Base-by-base conservation (phyloP, 1,140 invertebrate species). In the Drosophila cardini region DNA sequence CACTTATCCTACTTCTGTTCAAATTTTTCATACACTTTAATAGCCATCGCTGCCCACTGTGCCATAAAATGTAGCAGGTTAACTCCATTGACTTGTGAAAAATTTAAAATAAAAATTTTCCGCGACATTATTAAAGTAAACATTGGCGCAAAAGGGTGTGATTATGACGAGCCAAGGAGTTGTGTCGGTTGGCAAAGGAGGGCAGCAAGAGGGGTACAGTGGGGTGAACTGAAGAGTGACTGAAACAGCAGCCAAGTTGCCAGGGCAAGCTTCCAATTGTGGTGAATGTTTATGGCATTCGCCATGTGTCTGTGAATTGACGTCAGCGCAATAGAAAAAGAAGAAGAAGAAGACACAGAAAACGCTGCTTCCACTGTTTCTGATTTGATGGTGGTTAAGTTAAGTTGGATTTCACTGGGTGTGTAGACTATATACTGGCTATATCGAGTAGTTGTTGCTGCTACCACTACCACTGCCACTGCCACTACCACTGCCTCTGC, bases 41-140 rank as follows among this genome's bases (percentile, higher is more conserved):
- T 4, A 15, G 16, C 7, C n/a, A 0, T 1, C 42, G 18, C 26
- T 13, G 8, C 5, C 72, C 67, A 70, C 72, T 55, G 71, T 73
- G 34, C 62, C 52, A 56, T 70, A 57, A 56, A 70, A 74, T 72
- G 70, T 85, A 45, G 83, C 79, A 80, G 70, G 84, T 87, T 87
- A 87, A 87, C 83, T 87, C 72, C 83, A 83, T 89, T 83, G 83
- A 83, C 84, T 83, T 83, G 76, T 87, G 69, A 76, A 87, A 87
- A 89, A 87, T 87, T 89, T 84, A 87, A 89, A 87, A 87, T 89
- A 83, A 83, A 80, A 87, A 87, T 83, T 89, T 87, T 87, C 84
- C 79, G 80, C 84, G 83, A 89, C 84, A 87, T 89, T 87, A 87
- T 87, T 89, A 87, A 87, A 87, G 83, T 83, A 87, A 87, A 87